phyloP scores from a whole-genome alignment of 2,113 vertebrate genomes.

The Myodes glareolus region DNA sequence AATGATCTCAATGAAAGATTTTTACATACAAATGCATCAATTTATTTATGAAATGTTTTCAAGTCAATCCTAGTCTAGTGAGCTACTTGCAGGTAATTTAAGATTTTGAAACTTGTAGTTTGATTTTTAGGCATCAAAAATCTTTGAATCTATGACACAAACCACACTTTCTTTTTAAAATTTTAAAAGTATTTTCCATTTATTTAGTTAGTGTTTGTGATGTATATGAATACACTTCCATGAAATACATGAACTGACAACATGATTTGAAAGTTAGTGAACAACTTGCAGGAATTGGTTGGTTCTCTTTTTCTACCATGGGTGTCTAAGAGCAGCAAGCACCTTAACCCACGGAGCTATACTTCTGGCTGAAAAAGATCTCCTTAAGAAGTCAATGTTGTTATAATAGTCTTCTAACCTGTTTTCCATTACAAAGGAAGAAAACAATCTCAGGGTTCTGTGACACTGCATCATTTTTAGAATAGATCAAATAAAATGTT shows the following conservation, averaged over 20 bases:
- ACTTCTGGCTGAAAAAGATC: not conserved
- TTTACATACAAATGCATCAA: not conserved
- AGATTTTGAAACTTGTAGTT: not conserved
- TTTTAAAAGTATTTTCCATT: not conserved
- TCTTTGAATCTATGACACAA: not conserved
- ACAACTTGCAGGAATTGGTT: not conserved
- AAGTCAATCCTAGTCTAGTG: not conserved
- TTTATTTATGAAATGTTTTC: not conserved
- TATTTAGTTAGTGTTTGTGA: not conserved
- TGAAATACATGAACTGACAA: not conserved
- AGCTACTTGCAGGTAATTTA: not conserved
- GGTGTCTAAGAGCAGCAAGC: not conserved
- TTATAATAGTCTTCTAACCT: not conserved
- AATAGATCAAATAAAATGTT: not conserved
- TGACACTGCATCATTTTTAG: not conserved
- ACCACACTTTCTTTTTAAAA: not conserved
- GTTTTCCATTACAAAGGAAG: not conserved
- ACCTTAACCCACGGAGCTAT: not conserved
- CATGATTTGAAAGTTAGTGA: not conserved
- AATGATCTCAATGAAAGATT: not conserved
- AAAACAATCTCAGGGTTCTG: not conserved
- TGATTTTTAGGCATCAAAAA: not conserved
- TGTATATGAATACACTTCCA: not conserved
- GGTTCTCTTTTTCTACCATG: not conserved
- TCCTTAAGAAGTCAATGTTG: not conserved